Percentiles rank a stretch among this genome's conserved stretches.
These are phyloP conservation scores for Mystacornis crossleyi DNA, from an alignment of 2,113 vertebrate species.

Conservation along the genomic window DNA sequence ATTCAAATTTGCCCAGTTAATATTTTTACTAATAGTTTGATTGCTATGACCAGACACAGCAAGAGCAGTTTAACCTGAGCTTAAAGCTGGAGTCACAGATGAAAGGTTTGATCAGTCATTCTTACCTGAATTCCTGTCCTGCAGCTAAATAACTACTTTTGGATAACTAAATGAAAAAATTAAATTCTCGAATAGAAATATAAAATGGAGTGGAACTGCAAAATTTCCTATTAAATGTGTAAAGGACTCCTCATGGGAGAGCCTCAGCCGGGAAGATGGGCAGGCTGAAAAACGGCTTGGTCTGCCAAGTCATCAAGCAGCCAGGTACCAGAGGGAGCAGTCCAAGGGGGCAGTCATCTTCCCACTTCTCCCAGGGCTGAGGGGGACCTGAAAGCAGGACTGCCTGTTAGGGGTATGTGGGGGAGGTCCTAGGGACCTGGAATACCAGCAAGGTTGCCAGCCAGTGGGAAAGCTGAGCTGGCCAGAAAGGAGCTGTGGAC, in stretches of 20 bases:
- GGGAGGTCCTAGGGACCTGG: not conserved
- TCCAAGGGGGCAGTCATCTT: accelerated
- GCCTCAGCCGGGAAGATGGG: not conserved
- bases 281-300: not conserved
- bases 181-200: not conserved
- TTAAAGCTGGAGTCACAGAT: constrained; percentile 12
- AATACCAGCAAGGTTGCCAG: not conserved
- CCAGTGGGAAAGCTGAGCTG: not conserved
- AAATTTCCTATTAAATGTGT: not conserved
- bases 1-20: not conserved
- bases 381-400: not conserved
- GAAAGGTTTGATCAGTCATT: constrained; percentile 3
- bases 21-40: constrained; percentile 19
- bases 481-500: not conserved
- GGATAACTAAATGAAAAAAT: constrained; percentile 4
- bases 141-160: constrained; percentile 42
- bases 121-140: constrained; percentile 36
- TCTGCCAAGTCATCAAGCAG: not conserved
- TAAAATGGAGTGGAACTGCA: not conserved
- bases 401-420: accelerated
- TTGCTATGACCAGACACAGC: constrained; percentile 16
- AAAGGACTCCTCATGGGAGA: not conserved
- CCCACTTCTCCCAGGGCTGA: accelerated
- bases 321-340: not conserved
- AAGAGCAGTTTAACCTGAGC: constrained; percentile 18